These are phyloP conservation scores for Aporophyla lueneburgensis DNA, from an alignment of 2,888 invertebrate genomes.

Conservation along the genomic window DNA sequence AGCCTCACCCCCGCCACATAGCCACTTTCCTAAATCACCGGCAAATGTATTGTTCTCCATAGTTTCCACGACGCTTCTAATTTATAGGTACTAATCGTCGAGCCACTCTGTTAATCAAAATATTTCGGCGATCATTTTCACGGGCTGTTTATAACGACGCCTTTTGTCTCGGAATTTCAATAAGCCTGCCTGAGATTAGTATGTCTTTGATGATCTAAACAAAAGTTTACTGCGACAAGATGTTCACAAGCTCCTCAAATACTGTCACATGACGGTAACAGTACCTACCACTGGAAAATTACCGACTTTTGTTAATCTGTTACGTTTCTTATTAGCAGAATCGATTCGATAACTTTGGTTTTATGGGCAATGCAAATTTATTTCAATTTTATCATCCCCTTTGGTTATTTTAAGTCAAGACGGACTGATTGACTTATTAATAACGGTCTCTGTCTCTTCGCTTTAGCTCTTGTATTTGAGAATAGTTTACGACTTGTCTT, in stretches of 20 bases:
- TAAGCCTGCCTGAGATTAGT: conserved; percentile 9
- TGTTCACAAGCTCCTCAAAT: not conserved
- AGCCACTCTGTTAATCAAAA: conserved; percentile 66
- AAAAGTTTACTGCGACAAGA: not conserved
- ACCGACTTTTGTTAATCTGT: not conserved
- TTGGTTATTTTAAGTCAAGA: not conserved
- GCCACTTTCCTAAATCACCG: conserved; percentile 90
- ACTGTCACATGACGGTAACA: not conserved
- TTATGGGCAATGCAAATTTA: not conserved
- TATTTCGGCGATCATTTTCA: conserved; percentile 50
- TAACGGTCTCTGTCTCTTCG: not conserved
- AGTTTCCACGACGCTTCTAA: conserved; percentile 67
- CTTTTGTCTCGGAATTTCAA: conserved; percentile 29
- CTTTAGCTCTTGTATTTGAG: not conserved
- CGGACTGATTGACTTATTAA: not conserved
- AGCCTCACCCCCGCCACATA: conserved; percentile 66
- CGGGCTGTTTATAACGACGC: conserved; percentile 37
- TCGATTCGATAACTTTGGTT: not conserved
- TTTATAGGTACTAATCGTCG: conserved; percentile 64
- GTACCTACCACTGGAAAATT: not conserved
- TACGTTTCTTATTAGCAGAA: not conserved
- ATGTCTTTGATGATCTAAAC: conserved; percentile 1
- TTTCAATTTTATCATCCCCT: not conserved
- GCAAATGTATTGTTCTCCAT: conserved; percentile 83
- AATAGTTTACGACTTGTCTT: too few relatives aligned